Base-by-base conservation (phyloP, 2,888 invertebrate genomes). In the Lumbricus terrestris region DNA sequence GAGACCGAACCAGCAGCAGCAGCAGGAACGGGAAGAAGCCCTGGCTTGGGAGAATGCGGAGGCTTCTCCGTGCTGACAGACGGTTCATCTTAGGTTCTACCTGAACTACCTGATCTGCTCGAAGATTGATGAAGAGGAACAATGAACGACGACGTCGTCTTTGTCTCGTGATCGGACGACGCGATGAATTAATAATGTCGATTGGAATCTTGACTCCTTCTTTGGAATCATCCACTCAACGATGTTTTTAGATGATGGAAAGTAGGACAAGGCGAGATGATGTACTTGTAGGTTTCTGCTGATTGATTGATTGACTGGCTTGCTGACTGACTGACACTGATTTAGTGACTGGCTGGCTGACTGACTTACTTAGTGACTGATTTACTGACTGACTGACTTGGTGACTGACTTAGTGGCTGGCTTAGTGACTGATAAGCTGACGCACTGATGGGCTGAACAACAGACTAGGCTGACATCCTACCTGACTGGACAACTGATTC, bases 31-130 rank as follows among this genome's bases (percentile, higher is more conserved):
- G 88, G 38, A 88, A 34, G 88, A 47, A 20, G 40, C 42, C 37
- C 40, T n/a, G 20, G 42, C 40, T 23, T 88, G 88, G 88, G 88
- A 88, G 33, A 47, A 34, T 88, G 88, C 88, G 0, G 88, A 88
- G 33, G 34, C 88, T n/a, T 88, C 88, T 20, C 37, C 88, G 2
- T 88, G 88, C 34, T 88, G 88, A 88, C 40, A 40, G 35, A 29
- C 42, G 15, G 88, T 69, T 69, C 69, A 69, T 69, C 69, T 69
- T 69, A 69, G 69, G 69, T 69, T 69, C 69, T 69, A 69, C n/a
- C n/a, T 69, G 69, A 69, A 69, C 69, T 69, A 69, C 69, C 69
- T 69, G 69, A 69, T 69, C 2, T 69, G 69, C 69, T 69, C 69
- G 29, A 69, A n/a, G 69, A 69, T 69, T 11, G 29, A 29, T n/a